Conservation (phyloP, 2,113 vertebrate species). For the Noturus placidus region DNA sequence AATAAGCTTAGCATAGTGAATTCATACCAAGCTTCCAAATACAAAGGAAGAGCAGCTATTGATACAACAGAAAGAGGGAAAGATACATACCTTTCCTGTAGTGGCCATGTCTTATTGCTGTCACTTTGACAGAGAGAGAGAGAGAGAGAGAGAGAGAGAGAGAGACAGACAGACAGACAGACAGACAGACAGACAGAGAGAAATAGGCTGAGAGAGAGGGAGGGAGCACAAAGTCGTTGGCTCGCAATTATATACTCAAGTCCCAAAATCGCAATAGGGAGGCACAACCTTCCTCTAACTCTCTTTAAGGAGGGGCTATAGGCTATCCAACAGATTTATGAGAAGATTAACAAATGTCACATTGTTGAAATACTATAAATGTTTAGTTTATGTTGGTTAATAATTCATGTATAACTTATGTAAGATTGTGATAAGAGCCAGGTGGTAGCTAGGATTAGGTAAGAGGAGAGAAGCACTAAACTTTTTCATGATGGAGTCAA, state of each 20-base stretch:
- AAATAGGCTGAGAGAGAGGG: neutral
- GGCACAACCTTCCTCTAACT: neutral
- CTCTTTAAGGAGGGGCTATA: conserved; percentile 28
- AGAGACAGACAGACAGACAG: too few relatives aligned
- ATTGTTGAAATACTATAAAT: neutral
- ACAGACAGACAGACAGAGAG: neutral
- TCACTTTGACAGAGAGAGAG: neutral
- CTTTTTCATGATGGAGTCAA: neutral
- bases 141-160: too few relatives aligned
- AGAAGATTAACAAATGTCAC: neutral
- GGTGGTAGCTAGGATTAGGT: neutral
- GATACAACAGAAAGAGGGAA: neutral
- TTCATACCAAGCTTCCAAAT: neutral
- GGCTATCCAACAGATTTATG: conserved; percentile 3
- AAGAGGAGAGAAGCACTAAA: neutral
- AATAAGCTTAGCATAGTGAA: neutral
- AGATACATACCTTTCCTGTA: conserved; percentile 49
- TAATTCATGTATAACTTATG: neutral
- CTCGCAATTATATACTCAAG: conserved; percentile 32
- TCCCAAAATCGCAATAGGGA: neutral
- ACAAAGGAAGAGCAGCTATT: neutral
- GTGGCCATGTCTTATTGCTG: conserved; percentile 44
- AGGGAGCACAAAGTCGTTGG: conserved; percentile 17
- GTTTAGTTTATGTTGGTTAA: neutral
- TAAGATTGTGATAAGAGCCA: conserved; percentile 9